Percentiles rank a stretch among this genome's conserved stretches.
Conservation (phyloP, 1,140 invertebrate species). For the Sitodiplosis mosellana region DNA sequence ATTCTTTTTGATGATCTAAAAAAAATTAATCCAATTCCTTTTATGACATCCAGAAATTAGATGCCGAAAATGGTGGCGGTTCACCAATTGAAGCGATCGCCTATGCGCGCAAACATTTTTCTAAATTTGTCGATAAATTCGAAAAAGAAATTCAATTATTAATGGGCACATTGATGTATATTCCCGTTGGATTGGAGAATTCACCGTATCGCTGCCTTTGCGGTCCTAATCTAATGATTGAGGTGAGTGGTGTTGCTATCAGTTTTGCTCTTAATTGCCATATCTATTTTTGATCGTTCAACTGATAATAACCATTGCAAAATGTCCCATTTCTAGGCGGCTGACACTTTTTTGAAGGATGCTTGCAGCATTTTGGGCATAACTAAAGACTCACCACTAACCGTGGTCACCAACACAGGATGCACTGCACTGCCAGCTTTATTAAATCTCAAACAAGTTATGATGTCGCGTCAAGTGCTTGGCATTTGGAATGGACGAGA, state of each 20-base stretch:
- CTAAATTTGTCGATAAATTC: slow-evolving; percentile 60
- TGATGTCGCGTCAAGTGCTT: slow-evolving; percentile 85
- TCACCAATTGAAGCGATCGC: slow-evolving; percentile 41
- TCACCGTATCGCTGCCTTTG: slow-evolving; percentile 70
- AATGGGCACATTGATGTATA: slow-evolving; percentile 74
- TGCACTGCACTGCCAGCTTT: slow-evolving; percentile 84
- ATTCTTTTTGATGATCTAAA: not conserved
- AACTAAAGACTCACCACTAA: slow-evolving; percentile 54
- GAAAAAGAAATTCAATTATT: slow-evolving; percentile 74
- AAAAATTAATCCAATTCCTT: too few relatives aligned
- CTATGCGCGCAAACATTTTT: slow-evolving; percentile 73
- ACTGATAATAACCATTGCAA: too few relatives aligned
- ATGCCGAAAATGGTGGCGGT: slow-evolving; percentile 7
- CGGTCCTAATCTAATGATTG: slow-evolving; percentile 60
- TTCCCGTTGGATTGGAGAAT: slow-evolving; percentile 55
- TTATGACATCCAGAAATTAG: not conserved
- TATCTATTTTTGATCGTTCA: too few relatives aligned
- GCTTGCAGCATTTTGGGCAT: slow-evolving; percentile 80
- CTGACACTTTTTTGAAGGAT: slow-evolving; percentile 81
- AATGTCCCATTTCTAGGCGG: slow-evolving; percentile 38
- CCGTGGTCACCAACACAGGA: slow-evolving; percentile 70
- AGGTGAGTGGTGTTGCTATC: slow-evolving; percentile 23
- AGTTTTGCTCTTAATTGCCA: not conserved
- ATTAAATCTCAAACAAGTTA: slow-evolving; percentile 78
- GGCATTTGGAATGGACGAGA: slow-evolving; percentile 91